phyloP scores from a whole-genome alignment of 2,888 invertebrate species.

The Diarsia dahlii region DNA sequence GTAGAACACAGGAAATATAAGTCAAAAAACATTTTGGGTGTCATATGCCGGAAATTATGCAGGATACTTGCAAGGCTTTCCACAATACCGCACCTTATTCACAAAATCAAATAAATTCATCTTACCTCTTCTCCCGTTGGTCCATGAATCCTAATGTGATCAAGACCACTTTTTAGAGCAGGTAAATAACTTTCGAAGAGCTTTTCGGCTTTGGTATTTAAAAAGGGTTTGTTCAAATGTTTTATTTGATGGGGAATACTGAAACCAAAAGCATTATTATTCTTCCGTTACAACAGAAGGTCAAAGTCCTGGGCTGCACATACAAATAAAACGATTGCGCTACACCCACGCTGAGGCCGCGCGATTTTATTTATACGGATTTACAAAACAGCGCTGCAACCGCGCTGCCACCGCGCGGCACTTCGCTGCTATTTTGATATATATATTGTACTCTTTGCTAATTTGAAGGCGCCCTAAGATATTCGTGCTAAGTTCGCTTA shows the following conservation, averaged over 20 bases:
- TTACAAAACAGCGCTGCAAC: no score
- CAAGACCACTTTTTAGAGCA: constrained; percentile 64
- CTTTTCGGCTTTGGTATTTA: constrained; percentile 62
- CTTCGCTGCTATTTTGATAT: no score
- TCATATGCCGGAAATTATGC: not conserved
- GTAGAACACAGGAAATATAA: no score
- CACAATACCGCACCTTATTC: not conserved
- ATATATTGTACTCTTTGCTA: no score
- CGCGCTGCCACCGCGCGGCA: no score
- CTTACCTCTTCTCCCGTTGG: constrained; percentile 78
- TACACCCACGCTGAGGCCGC: no score
- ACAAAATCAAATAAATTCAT: constrained; percentile 1
- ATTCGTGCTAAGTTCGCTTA: no score
- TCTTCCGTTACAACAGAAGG: not conserved
- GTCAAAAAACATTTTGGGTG: no score
- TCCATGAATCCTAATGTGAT: constrained; percentile 70
- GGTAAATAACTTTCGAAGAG: constrained; percentile 65
- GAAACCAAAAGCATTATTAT: constrained; percentile 34
- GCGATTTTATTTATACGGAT: no score
- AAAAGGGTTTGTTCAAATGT: constrained; percentile 57
- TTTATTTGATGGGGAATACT: constrained; percentile 55
- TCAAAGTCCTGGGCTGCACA: not conserved
- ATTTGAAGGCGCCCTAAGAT: no score
- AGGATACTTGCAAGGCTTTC: not conserved
- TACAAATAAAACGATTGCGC: no score